phyloP scores from a whole-genome alignment of 2,113 vertebrate genomes.

The Tapirus terrestris region DNA sequence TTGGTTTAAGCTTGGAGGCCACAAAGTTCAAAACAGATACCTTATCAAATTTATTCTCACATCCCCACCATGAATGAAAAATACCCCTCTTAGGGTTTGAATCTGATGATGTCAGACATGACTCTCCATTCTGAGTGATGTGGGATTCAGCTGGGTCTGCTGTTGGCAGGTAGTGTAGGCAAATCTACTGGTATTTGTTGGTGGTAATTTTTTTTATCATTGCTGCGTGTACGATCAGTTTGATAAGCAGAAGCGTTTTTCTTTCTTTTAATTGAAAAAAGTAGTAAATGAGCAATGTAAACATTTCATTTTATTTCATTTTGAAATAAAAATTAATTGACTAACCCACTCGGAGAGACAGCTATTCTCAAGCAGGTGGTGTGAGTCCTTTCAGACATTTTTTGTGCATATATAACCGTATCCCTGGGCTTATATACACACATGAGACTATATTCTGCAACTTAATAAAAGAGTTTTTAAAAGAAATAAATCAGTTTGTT shows the following conservation, averaged over 20 bases:
- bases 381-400: neutral
- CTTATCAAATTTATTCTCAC: conserved; percentile 26
- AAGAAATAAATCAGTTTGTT: neutral
- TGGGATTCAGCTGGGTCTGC: neutral
- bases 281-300: neutral
- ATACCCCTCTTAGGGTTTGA: neutral
- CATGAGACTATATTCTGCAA: neutral
- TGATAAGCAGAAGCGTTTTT: neutral
- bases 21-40: conserved; percentile 3
- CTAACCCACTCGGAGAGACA: neutral
- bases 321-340: neutral
- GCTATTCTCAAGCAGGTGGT: neutral
- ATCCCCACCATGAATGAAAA: neutral
- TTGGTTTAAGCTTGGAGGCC: neutral
- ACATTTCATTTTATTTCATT: neutral
- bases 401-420: neutral
- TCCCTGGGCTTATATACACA: neutral
- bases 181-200: neutral
- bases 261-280: conserved; percentile 43
- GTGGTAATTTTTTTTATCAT: neutral
- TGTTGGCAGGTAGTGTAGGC: neutral
- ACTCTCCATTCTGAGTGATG: neutral
- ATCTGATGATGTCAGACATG: neutral
- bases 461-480: conserved; percentile 44
- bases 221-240: neutral